Evolutionary conservation across 2,888 invertebrate species (phyloP), one percentile per base, ranked within the genome.

Genomic region (Aethes cnicana): DNA sequence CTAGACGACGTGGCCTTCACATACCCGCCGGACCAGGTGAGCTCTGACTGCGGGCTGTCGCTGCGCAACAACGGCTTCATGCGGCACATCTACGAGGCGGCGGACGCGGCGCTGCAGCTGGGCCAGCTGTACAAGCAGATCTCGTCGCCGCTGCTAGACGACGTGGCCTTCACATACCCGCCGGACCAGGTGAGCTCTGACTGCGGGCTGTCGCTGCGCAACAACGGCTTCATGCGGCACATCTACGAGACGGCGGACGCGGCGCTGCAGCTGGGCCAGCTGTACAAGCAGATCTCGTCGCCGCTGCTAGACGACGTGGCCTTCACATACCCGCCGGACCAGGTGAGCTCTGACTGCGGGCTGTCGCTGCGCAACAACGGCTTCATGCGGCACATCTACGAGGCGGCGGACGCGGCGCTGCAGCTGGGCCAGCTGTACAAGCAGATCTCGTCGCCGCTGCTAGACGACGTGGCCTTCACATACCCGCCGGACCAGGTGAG

Each of bases 201-300:
- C 36, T 11, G 9, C 17, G n/a, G n/a, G 68, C 69, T 95, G 33
- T 92, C 94, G 0, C 79, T 92, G 11, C 90, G 91, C 54, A 94
- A 94, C 77, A 85, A 85, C 20, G 95, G 94, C 3, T 93, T 94
- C 74, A 91, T 93, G 63, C 83, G 94, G 1, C 92, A 92, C 72
- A 94, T 95, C 59, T 94, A 94, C 77, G 94, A 93, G 72, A 93
- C 92, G n/a, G 89, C 93, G 0, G 94, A 94, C 70, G 93, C 94
- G 1, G 90, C 91, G 55, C 74, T 92, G 30, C 94, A 95, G 73
- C 81, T 95, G 33, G 82, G 91, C 37, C 91, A 92, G 69, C 94
- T 93, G 80, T 94, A 93, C 82, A 86, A 87, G 25, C 92, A 93
- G 76, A 92, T 95, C 48, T 91, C 94, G 0, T 93, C 93, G 4